Evolutionary conservation across 2,888 invertebrate genomes (phyloP).

Genomic region (Lydus trimaculatus): DNA sequence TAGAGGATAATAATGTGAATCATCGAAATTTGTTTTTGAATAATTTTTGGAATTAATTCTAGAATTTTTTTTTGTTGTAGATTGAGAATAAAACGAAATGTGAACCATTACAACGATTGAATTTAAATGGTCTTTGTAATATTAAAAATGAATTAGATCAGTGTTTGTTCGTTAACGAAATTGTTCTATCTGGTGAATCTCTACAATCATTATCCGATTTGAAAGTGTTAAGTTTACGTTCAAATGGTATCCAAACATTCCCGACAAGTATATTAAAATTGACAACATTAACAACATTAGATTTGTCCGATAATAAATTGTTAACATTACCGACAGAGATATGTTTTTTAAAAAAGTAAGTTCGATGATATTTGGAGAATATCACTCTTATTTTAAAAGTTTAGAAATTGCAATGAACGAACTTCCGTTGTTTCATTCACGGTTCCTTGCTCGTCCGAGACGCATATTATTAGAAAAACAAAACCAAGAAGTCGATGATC

Average conservation of each 20-base stretch:
- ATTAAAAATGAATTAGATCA: constrained; percentile 42
- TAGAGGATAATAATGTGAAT: constrained; percentile 48
- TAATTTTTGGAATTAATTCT: not conserved
- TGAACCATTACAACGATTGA: constrained; percentile 49
- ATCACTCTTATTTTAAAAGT: not conserved
- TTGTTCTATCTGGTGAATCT: constrained; percentile 56
- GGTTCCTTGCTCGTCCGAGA: constrained; percentile 52
- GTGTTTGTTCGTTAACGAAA: constrained; percentile 55
- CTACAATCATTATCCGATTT: constrained; percentile 55
- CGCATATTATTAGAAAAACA: constrained; percentile 49
- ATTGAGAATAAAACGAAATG: constrained; percentile 26
- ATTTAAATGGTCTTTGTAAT: constrained; percentile 57
- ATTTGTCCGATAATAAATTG: constrained; percentile 74
- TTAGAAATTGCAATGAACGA: constrained; percentile 52
- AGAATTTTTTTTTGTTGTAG: constrained; percentile 12
- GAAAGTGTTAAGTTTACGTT: constrained; percentile 58
- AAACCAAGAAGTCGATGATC: constrained; percentile 45
- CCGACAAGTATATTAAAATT: constrained; percentile 69
- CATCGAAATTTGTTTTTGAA: not conserved
- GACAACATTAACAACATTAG: constrained; percentile 68
- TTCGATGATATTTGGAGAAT: too few relatives aligned
- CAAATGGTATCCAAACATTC: constrained; percentile 67
- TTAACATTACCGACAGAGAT: constrained; percentile 71
- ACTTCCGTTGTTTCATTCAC: constrained; percentile 54
- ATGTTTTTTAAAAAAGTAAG: constrained; percentile 66